Percentiles rank a stretch among this genome's conserved stretches.
Evolutionary conservation across 2,113 vertebrate species (phyloP).

Genomic region (Siniperca chuatsi): DNA sequence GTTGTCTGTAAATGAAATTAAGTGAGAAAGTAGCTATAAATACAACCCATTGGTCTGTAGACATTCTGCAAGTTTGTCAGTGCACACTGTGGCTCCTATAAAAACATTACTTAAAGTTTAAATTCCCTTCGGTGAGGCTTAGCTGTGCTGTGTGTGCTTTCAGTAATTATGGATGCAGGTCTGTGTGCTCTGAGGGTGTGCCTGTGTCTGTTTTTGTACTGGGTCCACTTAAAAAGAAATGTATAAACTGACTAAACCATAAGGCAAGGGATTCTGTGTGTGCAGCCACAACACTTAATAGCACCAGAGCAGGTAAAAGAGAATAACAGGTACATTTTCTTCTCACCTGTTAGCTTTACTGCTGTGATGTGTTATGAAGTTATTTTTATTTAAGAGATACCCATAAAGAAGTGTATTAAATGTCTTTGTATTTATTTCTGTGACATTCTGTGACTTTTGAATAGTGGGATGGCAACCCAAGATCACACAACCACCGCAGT

Average conservation of each 20-base stretch:
- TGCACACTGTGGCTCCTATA: background rate
- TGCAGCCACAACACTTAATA: conserved; percentile 45
- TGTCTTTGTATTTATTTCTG: background rate
- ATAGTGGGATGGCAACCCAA: conserved; percentile 27
- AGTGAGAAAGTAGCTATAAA: conserved; percentile 44
- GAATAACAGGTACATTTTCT: conserved; percentile 15
- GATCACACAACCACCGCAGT: conserved; percentile 24
- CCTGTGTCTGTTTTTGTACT: conserved; percentile 15
- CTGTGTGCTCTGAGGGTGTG: conserved; percentile 50
- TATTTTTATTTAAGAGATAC: conserved; percentile 2
- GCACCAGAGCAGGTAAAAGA: conserved; percentile 58
- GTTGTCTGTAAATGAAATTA: conserved; percentile 46
- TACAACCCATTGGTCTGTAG: background rate
- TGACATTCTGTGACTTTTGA: conserved; percentile 16
- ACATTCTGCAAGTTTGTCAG: conserved; percentile 23
- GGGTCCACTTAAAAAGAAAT: conserved; percentile 18
- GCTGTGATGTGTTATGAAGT: conserved; percentile 11
- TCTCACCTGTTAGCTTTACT: conserved; percentile 22
- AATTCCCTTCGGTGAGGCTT: conserved; percentile 1
- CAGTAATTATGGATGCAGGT: conserved; percentile 30
- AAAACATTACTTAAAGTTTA: conserved; percentile 14
- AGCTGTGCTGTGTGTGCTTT: conserved; percentile 41
- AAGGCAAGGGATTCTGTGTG: conserved; percentile 61
- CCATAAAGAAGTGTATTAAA: background rate
- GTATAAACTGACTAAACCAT: conserved; percentile 24